Base-by-base conservation (phyloP, 2,113 vertebrate species). In the Hippocampus barbouri region DNA sequence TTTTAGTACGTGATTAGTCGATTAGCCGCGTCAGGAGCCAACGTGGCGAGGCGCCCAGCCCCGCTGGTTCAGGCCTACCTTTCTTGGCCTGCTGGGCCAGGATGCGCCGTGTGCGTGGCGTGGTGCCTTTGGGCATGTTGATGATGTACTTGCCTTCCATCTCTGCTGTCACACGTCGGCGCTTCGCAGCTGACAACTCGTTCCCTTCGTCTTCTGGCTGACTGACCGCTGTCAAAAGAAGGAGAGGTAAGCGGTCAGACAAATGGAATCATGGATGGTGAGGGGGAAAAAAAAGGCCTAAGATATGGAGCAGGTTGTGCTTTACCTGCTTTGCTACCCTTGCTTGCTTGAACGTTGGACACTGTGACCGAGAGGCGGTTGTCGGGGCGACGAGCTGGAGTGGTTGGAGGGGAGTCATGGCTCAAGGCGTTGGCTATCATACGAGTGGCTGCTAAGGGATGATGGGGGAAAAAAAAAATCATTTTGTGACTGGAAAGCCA, bases 141-240 rank as follows among this genome's bases (percentile, higher is more conserved):
- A 98, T 92, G 73, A 97, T 93, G 87, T 98, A 98, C 73, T 98
- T 98, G 68, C 96, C 96, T 85, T 98, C 96, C 93, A 98, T 98
- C 87, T 98, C 96, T 0, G 95, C 95, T 0, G 96, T 98, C 68
- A 97, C 96, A 0, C 95, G 91, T 5, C 96, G 91, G 0, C 85
- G 91, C 85, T 97, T 98, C 57, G 89, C 83, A 41, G 87, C 81
- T 0, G 93, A 85, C 8, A 86, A 59, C 11, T 73, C 71, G 12
- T 91, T 88, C 40, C 86, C 89, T 53, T 94, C 92, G 0, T 92
- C 92, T 0, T 86, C 92, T 2, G 79, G 76, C 21, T 83, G 78
- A 64, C 87, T 87, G 62, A 92, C 64, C 34, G 89, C 94, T 93
- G 79, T 41, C 11, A 56, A 43, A 60, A 45, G 45, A 69, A 66